Conservation (phyloP, 1,140 invertebrate genomes). For the Radopholus similis region DNA sequence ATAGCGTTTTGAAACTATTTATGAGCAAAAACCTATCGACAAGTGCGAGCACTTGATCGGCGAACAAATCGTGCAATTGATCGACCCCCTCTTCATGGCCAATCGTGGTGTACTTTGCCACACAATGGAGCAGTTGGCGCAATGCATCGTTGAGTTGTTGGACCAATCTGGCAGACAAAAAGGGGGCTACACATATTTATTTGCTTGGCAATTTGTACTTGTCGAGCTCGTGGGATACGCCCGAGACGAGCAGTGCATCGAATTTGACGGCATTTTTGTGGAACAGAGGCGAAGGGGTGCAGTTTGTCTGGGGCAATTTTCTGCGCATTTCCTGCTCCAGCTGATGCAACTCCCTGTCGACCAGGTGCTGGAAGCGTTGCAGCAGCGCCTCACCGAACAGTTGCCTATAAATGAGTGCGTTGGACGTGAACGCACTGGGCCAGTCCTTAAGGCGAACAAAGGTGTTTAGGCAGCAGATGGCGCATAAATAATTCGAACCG, state of each 20-base stretch:
- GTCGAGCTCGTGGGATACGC: constrained; percentile 44
- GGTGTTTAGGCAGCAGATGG: not conserved
- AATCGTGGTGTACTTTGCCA: constrained; percentile 37
- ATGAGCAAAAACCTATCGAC: constrained; percentile 28
- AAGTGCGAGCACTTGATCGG: constrained; percentile 39
- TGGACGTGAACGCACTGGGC: constrained; percentile 22
- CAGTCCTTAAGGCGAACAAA: constrained; percentile 24
- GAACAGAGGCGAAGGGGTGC: constrained; percentile 40
- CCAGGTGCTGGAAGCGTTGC: constrained; percentile 33
- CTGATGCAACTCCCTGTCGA: constrained; percentile 21
- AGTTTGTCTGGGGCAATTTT: constrained; percentile 28
- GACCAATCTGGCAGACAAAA: constrained; percentile 27
- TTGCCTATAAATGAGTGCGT: constrained; percentile 25
- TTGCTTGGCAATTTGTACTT: no score
- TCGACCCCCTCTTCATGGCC: constrained; percentile 34
- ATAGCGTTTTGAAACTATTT: not conserved
- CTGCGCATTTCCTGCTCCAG: constrained; percentile 30
- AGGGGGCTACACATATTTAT: no score
- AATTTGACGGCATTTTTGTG: constrained; percentile 40
- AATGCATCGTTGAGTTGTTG: constrained; percentile 25
- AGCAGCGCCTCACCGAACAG: constrained; percentile 34
- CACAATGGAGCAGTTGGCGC: constrained; percentile 4
- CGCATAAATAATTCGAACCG: constrained; percentile 25
- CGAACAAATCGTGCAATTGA: constrained; percentile 15
- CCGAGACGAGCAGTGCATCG: constrained; percentile 37